Evolutionary conservation across 2,113 vertebrate species (phyloP), one percentile per base, ranked within the genome.

Genomic region (Oreotrochilus melanogaster): DNA sequence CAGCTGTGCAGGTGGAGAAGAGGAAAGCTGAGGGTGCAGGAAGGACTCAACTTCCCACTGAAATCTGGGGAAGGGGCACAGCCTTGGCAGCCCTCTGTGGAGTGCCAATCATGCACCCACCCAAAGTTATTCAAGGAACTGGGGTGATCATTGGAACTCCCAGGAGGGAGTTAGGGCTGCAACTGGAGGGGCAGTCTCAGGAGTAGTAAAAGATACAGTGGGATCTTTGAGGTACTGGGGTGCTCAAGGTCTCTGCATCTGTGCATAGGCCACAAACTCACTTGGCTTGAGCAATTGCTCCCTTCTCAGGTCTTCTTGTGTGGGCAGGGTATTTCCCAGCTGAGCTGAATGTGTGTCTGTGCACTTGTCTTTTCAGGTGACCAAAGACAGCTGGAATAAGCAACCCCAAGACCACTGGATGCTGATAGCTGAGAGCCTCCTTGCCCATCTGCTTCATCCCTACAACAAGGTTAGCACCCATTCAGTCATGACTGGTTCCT

Each of bases 291-390:
- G 25, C 69, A 56, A 7, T 74, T 80, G 9, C 37, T 91, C 27
- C 33, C 33, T 1, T 1, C 7, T 6, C 14, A 2, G 64, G 31
- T 25, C 13, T 8, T 51, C 50, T 24, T 58, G 24, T 1, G 0
- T 18, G 53, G 25, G 18, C 47, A 72, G 35, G 10, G 8, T 62
- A 27, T 72, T 86, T 35, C 19, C 9, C 43, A 67, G 23, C 74
- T 53, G 35, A 54, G 3, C 37, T 72, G 39, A 80, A 60, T 1
- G 0, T 69, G 3, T 67, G 6, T 14, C 3, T 42, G 22, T 96
- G 53, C 16, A 18, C n/a, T 84, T 95, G 19, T 89, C 73, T 91
- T 92, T 91, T 31, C 51, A 95, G 86, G n/a, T 88, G 51, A 88
- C 24, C 16, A 23, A 48, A 58, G 43, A 69, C 25, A 78, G 43